A percentile compares a stretch with the other conserved stretches of the same genome.
Conservation (phyloP, 2,888 invertebrate species). For the Leptopilina drosophilae region DNA sequence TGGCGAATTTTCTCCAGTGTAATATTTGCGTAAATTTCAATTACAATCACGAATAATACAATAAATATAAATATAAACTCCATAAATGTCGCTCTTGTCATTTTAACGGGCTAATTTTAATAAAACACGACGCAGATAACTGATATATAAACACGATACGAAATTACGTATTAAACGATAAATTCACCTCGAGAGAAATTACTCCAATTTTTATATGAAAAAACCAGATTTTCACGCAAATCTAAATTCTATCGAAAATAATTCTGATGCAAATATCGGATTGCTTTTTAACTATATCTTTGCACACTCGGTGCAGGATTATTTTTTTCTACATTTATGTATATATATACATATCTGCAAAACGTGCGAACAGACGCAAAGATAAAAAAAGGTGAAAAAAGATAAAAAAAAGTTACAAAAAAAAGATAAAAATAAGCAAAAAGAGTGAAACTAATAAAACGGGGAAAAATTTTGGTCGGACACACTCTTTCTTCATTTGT, state of each 20-base stretch:
- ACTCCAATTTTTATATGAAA: neutral
- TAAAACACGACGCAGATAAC: no score
- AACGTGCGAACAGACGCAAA: slow-evolving; percentile 24
- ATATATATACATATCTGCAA: neutral
- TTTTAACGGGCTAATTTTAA: no score
- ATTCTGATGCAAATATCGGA: neutral
- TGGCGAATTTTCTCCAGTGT: neutral
- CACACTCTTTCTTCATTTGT: neutral
- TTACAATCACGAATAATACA: neutral
- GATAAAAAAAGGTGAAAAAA: neutral
- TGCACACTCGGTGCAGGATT: slow-evolving; percentile 1
- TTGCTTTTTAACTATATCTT: slow-evolving; percentile 15
- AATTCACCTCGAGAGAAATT: neutral
- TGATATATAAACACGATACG: no score
- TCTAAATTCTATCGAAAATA: neutral
- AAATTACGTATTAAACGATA: neutral
- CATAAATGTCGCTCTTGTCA: no score
- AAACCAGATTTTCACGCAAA: neutral
- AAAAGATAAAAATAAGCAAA: neutral
- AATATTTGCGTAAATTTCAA: slow-evolving; percentile 3
- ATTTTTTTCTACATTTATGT: neutral
- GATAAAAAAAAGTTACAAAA: neutral
- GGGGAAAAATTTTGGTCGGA: slow-evolving; percentile 14
- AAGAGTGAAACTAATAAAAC: slow-evolving; percentile 1
- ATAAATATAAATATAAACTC: no score